These are phyloP conservation scores for Parthenolecanium corni DNA, from an alignment of 2,888 invertebrate species.

Conservation along the genomic window DNA sequence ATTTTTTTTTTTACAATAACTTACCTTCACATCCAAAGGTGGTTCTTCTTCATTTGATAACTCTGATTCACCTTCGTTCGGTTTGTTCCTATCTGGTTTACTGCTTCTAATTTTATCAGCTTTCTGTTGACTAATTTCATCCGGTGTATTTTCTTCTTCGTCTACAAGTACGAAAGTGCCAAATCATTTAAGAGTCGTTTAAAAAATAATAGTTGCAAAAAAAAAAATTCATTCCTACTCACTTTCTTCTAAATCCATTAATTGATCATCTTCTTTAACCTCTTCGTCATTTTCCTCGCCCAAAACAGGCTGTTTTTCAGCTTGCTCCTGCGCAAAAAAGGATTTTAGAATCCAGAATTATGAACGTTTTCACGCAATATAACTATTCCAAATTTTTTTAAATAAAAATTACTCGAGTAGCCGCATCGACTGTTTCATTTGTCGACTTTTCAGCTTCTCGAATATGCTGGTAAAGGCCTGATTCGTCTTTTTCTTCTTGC, in stretches of 20 bases:
- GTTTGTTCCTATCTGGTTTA: conserved; percentile 30
- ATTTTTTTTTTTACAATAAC: too few species aligned
- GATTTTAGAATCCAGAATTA: too few species aligned
- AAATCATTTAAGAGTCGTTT: too few species aligned
- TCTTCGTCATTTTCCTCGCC: conserved; percentile 49
- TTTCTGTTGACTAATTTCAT: conserved; percentile 33
- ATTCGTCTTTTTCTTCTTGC: conserved; percentile 36
- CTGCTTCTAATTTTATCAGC: conserved; percentile 31
- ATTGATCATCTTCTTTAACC: conserved; percentile 45
- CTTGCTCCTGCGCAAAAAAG: conserved; percentile 60
- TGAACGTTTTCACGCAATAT: too few species aligned
- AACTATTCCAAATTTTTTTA: too few species aligned
- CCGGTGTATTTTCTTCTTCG: conserved; percentile 33
- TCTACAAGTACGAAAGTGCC: conserved; percentile 17
- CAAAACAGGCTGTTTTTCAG: conserved; percentile 54
- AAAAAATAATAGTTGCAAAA: neutral
- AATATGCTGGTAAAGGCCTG: conserved; percentile 71
- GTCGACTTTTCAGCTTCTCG: conserved; percentile 54
- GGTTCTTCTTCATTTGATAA: conserved; percentile 7
- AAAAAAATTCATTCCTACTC: neutral
- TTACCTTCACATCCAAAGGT: conserved; percentile 3
- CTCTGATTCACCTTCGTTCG: conserved; percentile 8
- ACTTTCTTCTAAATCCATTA: conserved; percentile 41
- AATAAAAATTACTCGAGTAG: conserved; percentile 41
- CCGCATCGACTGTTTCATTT: conserved; percentile 45